These are phyloP conservation scores for Pempheris klunzingeri DNA, from an alignment of 2,797 vertebrate genomes.

Conservation along the genomic window DNA sequence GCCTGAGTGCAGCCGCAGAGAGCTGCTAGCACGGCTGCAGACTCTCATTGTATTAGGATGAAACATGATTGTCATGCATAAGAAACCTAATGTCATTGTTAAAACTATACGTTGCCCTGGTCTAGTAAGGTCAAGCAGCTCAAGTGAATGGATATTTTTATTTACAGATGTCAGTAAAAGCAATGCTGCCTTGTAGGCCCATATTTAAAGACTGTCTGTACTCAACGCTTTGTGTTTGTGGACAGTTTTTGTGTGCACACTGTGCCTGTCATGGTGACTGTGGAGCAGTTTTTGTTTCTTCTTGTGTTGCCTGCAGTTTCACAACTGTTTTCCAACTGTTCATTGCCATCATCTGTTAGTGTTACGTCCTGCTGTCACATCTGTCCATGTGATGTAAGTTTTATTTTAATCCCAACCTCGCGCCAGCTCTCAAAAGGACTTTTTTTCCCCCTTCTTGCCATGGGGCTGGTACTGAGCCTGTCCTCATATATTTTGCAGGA, in stretches of 20 bases:
- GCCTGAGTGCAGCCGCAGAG: background rate
- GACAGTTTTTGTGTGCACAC: slow-evolving; percentile 30
- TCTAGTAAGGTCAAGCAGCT: background rate
- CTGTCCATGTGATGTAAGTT: slow-evolving; percentile 51
- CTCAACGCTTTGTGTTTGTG: slow-evolving; percentile 21
- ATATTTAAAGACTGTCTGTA: slow-evolving; percentile 39
- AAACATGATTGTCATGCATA: background rate
- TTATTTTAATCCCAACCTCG: slow-evolving; percentile 55
- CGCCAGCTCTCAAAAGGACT: slow-evolving; percentile 16
- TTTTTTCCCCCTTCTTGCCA: background rate
- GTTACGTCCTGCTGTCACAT: slow-evolving; percentile 67
- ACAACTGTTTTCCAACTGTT: slow-evolving; percentile 57
- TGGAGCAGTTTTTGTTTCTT: slow-evolving; percentile 28
- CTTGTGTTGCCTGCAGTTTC: slow-evolving; percentile 46
- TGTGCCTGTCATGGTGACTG: slow-evolving; percentile 51
- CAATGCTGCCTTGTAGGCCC: slow-evolving; percentile 5
- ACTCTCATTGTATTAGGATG: background rate
- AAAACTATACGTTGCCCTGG: background rate
- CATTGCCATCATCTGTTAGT: slow-evolving; percentile 65
- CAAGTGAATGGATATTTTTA: slow-evolving; percentile 6
- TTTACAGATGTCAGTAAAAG: slow-evolving; percentile 25
- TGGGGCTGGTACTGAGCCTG: background rate
- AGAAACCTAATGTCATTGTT: background rate
- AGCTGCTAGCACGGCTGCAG: background rate
- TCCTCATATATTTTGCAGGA: slow-evolving; percentile 19